Conservation (phyloP, 2,113 vertebrate species). For the Catharus fuscescens region DNA sequence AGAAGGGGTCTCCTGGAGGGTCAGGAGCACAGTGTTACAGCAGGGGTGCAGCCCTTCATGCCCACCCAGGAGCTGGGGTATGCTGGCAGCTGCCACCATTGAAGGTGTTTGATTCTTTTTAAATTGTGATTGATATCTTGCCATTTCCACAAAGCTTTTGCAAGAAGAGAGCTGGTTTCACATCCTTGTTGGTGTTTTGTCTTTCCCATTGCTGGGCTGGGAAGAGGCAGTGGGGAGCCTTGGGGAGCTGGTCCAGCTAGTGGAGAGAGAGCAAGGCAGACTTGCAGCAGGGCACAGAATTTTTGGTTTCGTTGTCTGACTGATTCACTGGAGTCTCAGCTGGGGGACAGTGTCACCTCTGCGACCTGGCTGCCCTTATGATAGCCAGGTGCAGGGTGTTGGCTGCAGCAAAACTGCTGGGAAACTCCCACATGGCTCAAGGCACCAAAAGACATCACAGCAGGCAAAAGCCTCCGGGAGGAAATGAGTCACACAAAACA, state of each 20-base stretch:
- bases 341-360: neutral
- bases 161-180: neutral
- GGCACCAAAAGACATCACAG: neutral
- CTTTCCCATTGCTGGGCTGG: neutral
- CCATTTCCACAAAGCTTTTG: neutral
- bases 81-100: neutral
- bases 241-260: neutral
- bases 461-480: fast-evolving
- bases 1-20: neutral
- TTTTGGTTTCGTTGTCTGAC: neutral
- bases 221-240: neutral
- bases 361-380: neutral
- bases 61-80: neutral
- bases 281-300: neutral
- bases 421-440: fast-evolving
- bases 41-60: fast-evolving
- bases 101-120: neutral
- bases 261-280: neutral
- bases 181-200: neutral
- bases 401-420: neutral
- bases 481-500: neutral
- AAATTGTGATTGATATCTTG: neutral
- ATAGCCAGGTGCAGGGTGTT: fast-evolving
- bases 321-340: neutral
- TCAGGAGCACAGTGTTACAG: neutral